Evolutionary conservation across 2,113 vertebrate genomes (phyloP).

Genomic region (Camelus bactrianus): DNA sequence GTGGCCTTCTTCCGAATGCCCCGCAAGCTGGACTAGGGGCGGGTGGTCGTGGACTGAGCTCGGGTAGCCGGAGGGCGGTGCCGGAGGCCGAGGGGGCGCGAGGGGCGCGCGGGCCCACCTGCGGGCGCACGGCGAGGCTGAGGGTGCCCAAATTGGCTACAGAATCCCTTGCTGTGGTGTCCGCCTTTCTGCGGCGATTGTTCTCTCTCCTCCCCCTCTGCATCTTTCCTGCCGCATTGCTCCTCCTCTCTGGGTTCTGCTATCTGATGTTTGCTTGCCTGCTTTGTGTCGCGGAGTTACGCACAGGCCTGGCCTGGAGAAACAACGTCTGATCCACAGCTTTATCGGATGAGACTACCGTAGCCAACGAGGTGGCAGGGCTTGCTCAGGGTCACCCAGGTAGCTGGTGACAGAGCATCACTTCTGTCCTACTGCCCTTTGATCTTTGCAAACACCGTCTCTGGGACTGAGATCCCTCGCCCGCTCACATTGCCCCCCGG

Average conservation of each 20-base stretch:
- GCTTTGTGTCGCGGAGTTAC: slow-evolving; percentile 59
- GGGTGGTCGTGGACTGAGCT: background rate
- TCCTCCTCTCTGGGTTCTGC: background rate
- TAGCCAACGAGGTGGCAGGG: background rate
- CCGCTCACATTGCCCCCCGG: background rate
- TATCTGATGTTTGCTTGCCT: background rate
- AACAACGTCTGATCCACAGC: background rate
- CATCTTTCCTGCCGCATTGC: background rate
- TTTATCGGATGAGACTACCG: background rate
- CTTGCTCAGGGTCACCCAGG: background rate
- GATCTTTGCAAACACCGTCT: background rate
- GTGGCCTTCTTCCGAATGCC: background rate
- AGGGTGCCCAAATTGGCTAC: background rate
- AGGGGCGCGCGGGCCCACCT: too few relatives aligned
- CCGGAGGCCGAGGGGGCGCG: background rate
- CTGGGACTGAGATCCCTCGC: background rate
- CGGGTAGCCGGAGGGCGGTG: background rate
- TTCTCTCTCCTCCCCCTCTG: background rate
- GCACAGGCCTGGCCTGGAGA: background rate
- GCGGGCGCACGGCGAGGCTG: background rate
- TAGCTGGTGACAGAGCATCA: background rate
- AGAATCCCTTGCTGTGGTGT: background rate
- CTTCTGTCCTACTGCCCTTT: background rate
- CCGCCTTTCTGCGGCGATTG: background rate
- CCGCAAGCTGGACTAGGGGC: background rate